Evolutionary conservation across 1,140 invertebrate species (phyloP), one percentile per base, ranked within the genome.

Genomic region (Drosophila malerkotliana): DNA sequence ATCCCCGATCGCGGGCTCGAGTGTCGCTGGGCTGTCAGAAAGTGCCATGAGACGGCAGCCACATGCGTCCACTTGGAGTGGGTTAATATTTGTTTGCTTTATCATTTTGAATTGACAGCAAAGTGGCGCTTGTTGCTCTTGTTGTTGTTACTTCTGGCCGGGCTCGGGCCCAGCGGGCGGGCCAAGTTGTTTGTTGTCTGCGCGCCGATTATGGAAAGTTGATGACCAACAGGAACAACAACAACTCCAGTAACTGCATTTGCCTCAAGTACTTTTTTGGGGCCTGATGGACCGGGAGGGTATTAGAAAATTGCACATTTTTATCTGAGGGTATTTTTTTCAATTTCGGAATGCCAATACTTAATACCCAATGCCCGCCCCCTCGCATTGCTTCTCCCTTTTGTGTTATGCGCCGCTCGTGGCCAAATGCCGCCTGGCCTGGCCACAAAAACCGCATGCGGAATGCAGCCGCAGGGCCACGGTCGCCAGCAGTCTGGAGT

Each of bases 51-150:
- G 81, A 87, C 83, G 81, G 81, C 82, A 87, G 77, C 80, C 80
- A 84, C 81, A 80, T 80, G 82, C 79, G 84, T 88, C 76, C 79
- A 87, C 89, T 91, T 91, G 74, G 89, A 91, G 89, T 87, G 89
- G 89, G 89, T 91, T 91, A 91, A 91, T 91, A 91, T 91, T 91
- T 91, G 89, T 90, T 90, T 90, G 89, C 85, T 91, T 91, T 90
- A 90, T 90, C 85, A 91, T 91, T 91, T 91, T 85, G 79, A 91
- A 85, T 91, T 91, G 89, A 91, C 89, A 91, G 89, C 77, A 68
- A 91, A 91, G 89, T 91, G 89, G 89, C 89, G 89, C 89, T 91
- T 91, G 61, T 89, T 83, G 68, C 74, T 75, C 64, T 87, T 81
- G 77, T 85, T 85, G 54, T 75, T 71, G 26, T 47, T 64, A 28